phyloP scores from a whole-genome alignment of 1,140 invertebrate species.

The Liolophura sinensis region DNA sequence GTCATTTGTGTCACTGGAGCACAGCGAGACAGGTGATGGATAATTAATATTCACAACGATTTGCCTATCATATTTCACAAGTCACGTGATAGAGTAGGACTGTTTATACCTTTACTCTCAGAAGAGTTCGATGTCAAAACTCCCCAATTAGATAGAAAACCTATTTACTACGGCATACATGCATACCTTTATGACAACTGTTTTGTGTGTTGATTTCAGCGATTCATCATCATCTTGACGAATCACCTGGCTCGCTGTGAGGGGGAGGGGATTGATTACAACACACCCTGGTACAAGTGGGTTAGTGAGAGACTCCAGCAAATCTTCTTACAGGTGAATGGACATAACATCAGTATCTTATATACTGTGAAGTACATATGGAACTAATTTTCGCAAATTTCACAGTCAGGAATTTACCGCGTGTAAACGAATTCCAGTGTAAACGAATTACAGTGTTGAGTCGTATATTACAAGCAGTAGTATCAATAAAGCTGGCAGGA shows the following conservation, averaged over 20 bases:
- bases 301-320: slow-evolving; percentile 93
- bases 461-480: no score
- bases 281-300: slow-evolving; percentile 97
- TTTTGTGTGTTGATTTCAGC: slow-evolving; percentile 64
- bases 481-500: no score
- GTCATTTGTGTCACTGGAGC: no score
- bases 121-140: no score
- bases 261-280: slow-evolving; percentile 88
- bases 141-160: neutral
- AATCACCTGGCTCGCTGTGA: slow-evolving; percentile 94
- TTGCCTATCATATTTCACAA: no score
- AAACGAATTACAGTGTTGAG: no score
- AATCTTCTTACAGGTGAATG: slow-evolving; percentile 88
- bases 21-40: no score
- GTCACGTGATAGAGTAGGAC: no score
- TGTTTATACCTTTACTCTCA: no score
- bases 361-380: neutral
- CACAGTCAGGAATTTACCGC: neutral
- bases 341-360: neutral
- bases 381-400: no score
- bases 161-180: slow-evolving; percentile 1
- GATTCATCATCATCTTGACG: slow-evolving; percentile 97
- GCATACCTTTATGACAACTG: no score
- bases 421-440: neutral
- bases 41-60: no score